These are phyloP conservation scores for Lepisosteus oculatus DNA, from an alignment of 2,113 vertebrate genomes.

Conservation along the genomic window DNA sequence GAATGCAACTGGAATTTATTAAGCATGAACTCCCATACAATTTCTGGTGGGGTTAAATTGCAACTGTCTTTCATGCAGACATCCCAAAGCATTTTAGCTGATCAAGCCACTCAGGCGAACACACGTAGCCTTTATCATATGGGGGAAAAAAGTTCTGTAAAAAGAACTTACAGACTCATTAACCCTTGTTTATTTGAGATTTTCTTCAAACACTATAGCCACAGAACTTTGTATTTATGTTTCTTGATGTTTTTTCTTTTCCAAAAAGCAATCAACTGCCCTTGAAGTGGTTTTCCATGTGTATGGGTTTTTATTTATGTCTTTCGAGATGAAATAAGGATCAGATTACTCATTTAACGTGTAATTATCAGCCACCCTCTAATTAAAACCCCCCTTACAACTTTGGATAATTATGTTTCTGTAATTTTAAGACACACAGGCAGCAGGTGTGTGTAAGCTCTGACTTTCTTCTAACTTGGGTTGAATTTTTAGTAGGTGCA, in stretches of 20 bases:
- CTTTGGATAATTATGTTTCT: conserved; percentile 50
- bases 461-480: conserved; percentile 26
- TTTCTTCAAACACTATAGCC: conserved; percentile 53
- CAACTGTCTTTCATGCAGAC: neutral
- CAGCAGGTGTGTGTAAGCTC: conserved; percentile 1
- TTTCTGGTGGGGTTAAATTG: no score
- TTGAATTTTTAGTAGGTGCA: conserved; percentile 44
- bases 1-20: no score
- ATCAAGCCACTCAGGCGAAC: conserved; percentile 3
- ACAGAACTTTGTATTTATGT: conserved; percentile 54
- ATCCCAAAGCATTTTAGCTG: conserved; percentile 2
- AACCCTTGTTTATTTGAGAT: conserved; percentile 36
- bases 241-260: conserved; percentile 48
- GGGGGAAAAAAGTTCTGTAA: neutral
- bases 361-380: conserved; percentile 60
- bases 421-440: conserved; percentile 26
- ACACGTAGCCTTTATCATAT: conserved; percentile 25
- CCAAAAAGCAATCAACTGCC: conserved; percentile 58
- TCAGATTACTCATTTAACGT: conserved; percentile 53
- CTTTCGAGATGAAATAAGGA: conserved; percentile 56
- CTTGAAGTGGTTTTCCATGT: conserved; percentile 66
- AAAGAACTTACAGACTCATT: neutral
- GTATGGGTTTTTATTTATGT: conserved; percentile 58
- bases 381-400: conserved; percentile 48
- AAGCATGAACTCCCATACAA: no score